Evolutionary conservation across 2,888 invertebrate species (phyloP).

Genomic region (Linnaemya vulpina): DNA sequence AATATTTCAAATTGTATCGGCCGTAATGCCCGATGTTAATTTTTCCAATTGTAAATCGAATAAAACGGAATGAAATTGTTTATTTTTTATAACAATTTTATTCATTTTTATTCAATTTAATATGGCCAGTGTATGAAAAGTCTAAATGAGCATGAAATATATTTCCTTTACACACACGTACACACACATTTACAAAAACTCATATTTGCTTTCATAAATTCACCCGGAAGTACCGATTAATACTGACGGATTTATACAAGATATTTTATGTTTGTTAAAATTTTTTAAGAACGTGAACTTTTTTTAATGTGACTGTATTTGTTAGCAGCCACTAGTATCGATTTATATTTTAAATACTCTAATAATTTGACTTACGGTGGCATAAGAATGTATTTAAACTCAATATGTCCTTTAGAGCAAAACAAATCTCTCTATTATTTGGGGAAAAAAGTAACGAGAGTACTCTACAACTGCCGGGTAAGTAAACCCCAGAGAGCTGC

Average conservation of each 20-base stretch:
- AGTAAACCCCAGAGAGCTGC: neutral
- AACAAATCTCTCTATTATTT: neutral
- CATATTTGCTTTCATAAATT: neutral
- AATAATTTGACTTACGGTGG: too few relatives aligned
- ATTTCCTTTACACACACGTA: neutral
- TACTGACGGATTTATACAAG: too few relatives aligned
- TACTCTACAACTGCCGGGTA: neutral
- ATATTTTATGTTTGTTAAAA: too few relatives aligned
- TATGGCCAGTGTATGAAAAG: neutral
- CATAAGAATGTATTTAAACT: too few relatives aligned
- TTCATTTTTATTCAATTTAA: constrained; percentile 34
- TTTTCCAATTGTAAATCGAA: neutral
- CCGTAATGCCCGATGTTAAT: constrained; percentile 5
- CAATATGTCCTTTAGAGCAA: neutral
- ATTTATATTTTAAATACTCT: too few relatives aligned
- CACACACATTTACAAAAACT: neutral
- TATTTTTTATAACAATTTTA: constrained; percentile 23
- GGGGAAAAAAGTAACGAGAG: neutral
- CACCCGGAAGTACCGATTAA: neutral
- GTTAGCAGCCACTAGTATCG: too few relatives aligned
- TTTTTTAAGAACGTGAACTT: too few relatives aligned
- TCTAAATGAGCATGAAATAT: constrained; percentile 35
- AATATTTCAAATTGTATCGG: constrained; percentile 15
- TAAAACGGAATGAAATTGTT: neutral
- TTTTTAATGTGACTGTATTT: too few relatives aligned